Percentiles rank a stretch among this genome's conserved stretches.
Conservation (phyloP, 92 coral and sea anemone genomes). For the Isaurus tuberculatus region DNA sequence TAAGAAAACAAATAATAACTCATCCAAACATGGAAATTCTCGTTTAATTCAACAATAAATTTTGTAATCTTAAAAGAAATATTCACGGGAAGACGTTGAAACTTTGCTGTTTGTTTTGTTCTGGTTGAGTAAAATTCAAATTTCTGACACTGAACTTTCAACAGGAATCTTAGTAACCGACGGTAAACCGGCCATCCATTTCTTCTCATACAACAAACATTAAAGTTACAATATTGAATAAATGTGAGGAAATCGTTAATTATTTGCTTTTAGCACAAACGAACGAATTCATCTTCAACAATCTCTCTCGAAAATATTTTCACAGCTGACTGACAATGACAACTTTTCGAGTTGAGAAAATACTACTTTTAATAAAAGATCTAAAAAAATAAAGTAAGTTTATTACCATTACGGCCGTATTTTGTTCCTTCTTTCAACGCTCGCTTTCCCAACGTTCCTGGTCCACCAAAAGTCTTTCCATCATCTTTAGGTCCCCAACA, state of each 20-base stretch:
- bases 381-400: not conserved
- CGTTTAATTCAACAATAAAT: not conserved
- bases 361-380: not conserved
- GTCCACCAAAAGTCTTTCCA: conserved; percentile 96
- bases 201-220: conserved; percentile 4
- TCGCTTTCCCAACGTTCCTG: conserved; percentile 80
- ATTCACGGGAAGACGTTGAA: not conserved
- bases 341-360: not conserved
- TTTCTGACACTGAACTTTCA: not conserved
- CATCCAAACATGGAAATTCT: not conserved
- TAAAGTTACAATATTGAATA: not conserved
- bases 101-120: not conserved
- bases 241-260: not conserved
- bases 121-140: not conserved
- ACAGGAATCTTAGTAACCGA: not conserved
- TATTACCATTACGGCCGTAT: conserved; percentile 88
- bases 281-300: not conserved
- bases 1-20: conserved; percentile 3
- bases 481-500: conserved; percentile 99
- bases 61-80: not conserved
- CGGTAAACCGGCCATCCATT: not conserved
- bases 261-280: not conserved
- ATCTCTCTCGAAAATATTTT: not conserved
- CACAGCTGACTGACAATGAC: not conserved
- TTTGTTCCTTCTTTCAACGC: conserved; percentile 85